Base-by-base conservation (phyloP, 2,797 vertebrate genomes). In the Silurus aristotelis region DNA sequence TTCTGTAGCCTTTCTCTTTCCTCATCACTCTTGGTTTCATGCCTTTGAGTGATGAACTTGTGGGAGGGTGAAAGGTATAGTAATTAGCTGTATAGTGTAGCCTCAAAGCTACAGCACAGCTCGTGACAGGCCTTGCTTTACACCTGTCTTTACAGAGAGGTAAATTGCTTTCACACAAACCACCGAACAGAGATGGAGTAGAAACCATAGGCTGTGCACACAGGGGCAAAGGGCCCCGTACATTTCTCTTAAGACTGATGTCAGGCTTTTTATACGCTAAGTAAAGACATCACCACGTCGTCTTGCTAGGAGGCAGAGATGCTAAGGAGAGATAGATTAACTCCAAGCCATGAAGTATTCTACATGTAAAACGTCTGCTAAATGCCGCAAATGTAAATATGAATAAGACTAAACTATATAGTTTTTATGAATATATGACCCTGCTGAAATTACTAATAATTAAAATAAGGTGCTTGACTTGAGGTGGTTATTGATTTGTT, bases 61-160 rank as follows among this genome's bases (percentile, higher is more conserved):
- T 79, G 84, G 43, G 60, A 87, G 66, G 72, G 84, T 87, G 87
- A 86, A 87, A 80, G 19, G 66, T 87, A 84, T 87, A 86, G 83
- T 88, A 87, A 90, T 88, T 90, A 86, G 66, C 84, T 86, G 71
- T 27, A 19, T 80, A 80, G 82, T 85, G 56, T 27, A 86, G 48
- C 75, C 81, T 86, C 43, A 12, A 22, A 78, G 73, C 85, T 78
- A 52, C 1, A 61, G 56, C 66, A 5, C 38, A 38, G 52, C 58
- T 80, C 60, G 46, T 78, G 67, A 58, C 52, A 67, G 82, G 31
- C 76, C 63, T 80, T 83, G 55, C 58, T 86, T 73, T 80, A 83
- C 76, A 83, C 27, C 79, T 72, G 19, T 52, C 73, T 66, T 78
- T 71, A 78, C 31, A 72, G 27, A 70, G 72, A 58, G 56, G 52